Evolutionary conservation across 1,140 invertebrate genomes (phyloP), one percentile per base, ranked within the genome.

Genomic region (Caenorhabditis briggsae): DNA sequence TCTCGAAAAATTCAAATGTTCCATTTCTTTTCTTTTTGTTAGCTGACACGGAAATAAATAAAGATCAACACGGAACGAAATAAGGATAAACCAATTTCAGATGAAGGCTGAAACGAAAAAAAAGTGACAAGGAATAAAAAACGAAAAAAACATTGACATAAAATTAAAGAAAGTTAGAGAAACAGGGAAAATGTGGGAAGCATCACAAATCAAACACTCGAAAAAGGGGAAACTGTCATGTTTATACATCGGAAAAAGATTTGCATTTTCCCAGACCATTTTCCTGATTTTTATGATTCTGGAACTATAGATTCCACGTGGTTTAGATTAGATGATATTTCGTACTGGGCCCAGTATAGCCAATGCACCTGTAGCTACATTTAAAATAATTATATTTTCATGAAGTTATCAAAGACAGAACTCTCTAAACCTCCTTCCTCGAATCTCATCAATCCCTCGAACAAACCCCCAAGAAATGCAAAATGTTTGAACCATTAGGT

Each of bases 401-500:
- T 33, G 33, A 1, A 33, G 1, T 33, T 33, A 1, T 33, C 3
- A 33, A 33, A 33, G 33, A 1, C 33, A 33, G 33, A 33, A 33
- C 33, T 33, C 33, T 33, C 33, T 33, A 3, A 33, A 33, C 33
- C 33, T 33, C 33, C 1, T 33, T 33, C 33, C 33, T 33, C 33
- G 33, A 33, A 33, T 33, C 33, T 33, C 33, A 33, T 33, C 1
- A 33, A 33, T 33, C 1, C 33, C 33, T 33, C 33, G 5, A 25
- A 3, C 2, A 58, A n/a, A 20, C n/a, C 5, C 2, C 3, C 3
- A 20, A 61, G 25, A 61, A 61, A 61, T 11, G 8, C 20, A 70
- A 70, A 25, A 8, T 78, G 70, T 78, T 46, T 78, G 70, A 78
- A 78, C 70, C 70, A 78, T 78, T 20, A 78, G 70, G 70, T 78